Evolutionary conservation across 2,113 vertebrate species (phyloP).

Genomic region (Atlantisia rogersi): DNA sequence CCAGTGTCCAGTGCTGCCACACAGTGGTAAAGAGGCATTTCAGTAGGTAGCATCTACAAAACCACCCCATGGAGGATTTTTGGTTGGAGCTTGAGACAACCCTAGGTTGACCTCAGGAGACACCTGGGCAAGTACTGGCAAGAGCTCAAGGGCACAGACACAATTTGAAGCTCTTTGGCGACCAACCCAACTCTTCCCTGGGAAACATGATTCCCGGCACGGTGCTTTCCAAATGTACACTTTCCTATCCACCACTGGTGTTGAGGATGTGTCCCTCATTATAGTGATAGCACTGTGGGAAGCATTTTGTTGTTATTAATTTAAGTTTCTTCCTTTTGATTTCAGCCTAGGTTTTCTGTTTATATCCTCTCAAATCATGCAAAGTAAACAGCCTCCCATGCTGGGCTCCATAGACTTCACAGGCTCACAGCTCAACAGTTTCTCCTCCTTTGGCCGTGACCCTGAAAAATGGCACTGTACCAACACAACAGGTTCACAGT

Average conservation of each 20-base stretch:
- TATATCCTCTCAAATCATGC: neutral
- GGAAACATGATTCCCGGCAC: neutral
- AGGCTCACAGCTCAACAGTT: neutral
- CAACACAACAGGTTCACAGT: neutral
- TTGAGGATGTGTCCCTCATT: neutral
- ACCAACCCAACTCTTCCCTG: neutral
- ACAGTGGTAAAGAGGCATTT: conserved; percentile 36
- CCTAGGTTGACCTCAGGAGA: neutral
- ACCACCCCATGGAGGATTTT: neutral
- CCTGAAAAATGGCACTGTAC: neutral
- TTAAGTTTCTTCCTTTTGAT: neutral
- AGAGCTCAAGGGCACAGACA: neutral
- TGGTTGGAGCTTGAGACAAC: neutral
- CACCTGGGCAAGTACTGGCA: neutral
- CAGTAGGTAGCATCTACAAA: neutral
- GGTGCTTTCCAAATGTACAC: neutral
- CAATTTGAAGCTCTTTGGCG: neutral
- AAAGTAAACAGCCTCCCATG: neutral
- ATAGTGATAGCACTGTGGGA: accelerated
- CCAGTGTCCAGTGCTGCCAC: conserved; percentile 54
- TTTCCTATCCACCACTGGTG: neutral
- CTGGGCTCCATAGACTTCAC: neutral
- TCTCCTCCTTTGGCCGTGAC: neutral
- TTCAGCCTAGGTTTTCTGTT: neutral
- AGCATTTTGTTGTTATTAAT: neutral